These are phyloP conservation scores for Gymnocypris eckloni DNA, from an alignment of 2,797 vertebrate genomes.

Conservation along the genomic window DNA sequence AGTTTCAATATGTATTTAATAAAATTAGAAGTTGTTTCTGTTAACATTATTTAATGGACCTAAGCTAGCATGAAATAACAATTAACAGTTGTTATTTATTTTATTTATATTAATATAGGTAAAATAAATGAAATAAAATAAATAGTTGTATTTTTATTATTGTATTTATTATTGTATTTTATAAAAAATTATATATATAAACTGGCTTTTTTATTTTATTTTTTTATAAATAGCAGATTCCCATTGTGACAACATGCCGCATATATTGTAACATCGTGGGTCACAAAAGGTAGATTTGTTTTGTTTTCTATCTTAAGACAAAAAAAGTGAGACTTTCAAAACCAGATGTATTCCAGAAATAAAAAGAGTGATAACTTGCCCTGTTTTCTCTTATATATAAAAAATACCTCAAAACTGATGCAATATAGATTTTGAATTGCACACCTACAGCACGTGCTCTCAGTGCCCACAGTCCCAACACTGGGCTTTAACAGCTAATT, in stretches of 20 bases:
- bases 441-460: neutral
- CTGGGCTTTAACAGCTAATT: constrained; percentile 16
- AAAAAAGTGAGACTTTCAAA: neutral
- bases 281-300: neutral
- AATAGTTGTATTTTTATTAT: too few relatives aligned
- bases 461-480: neutral
- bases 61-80: neutral
- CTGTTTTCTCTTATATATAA: neutral
- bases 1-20: too few relatives aligned
- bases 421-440: constrained; percentile 12
- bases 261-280: neutral
- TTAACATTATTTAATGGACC: neutral
- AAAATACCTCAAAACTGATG: neutral
- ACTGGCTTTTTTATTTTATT: neutral
- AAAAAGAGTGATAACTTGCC: neutral
- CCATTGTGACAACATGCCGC: neutral
- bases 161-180: too few relatives aligned
- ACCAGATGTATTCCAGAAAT: neutral
- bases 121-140: too few relatives aligned
- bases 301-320: neutral
- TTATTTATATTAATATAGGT: too few relatives aligned
- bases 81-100: too few relatives aligned
- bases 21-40: neutral
- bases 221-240: neutral
- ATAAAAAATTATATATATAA: too few relatives aligned